Conservation (phyloP, 2,797 vertebrate species). For the Hemibagrus guttatus region DNA sequence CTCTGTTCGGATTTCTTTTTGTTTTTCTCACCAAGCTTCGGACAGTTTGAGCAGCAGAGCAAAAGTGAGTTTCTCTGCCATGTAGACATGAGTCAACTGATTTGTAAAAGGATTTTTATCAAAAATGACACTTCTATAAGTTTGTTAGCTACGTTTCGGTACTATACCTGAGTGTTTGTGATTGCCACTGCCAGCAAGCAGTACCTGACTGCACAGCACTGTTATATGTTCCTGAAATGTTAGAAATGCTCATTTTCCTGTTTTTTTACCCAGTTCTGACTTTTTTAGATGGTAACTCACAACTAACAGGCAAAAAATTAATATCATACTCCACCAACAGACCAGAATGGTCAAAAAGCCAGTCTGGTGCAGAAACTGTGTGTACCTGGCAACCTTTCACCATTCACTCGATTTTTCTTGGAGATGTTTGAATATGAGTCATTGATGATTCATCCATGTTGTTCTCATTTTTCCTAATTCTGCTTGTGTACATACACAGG, state of each 20-base stretch:
- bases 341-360: conserved; percentile 24
- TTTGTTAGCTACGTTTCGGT: not conserved
- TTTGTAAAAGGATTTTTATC: not conserved
- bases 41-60: not conserved
- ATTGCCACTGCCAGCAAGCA: not conserved
- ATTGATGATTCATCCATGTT: conserved; percentile 69
- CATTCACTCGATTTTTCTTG: conserved; percentile 53
- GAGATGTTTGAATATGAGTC: conserved; percentile 46
- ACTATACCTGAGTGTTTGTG: not conserved
- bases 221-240: not conserved
- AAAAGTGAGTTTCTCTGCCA: no score
- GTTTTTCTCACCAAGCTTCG: no score
- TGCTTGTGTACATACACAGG: not conserved
- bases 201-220: not conserved
- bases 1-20: not conserved
- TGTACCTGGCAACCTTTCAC: conserved; percentile 50
- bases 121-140: not conserved
- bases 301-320: not conserved
- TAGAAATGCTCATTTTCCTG: not conserved
- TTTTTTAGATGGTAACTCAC: not conserved
- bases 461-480: conserved; percentile 62
- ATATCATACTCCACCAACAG: not conserved
- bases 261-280: not conserved
- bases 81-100: not conserved
- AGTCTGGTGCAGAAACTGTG: conserved; percentile 26